A percentile compares a stretch with the other conserved stretches of the same genome.
These are phyloP conservation scores for Tragopan temminckii DNA, from an alignment of 2,797 vertebrate genomes.

Conservation along the genomic window DNA sequence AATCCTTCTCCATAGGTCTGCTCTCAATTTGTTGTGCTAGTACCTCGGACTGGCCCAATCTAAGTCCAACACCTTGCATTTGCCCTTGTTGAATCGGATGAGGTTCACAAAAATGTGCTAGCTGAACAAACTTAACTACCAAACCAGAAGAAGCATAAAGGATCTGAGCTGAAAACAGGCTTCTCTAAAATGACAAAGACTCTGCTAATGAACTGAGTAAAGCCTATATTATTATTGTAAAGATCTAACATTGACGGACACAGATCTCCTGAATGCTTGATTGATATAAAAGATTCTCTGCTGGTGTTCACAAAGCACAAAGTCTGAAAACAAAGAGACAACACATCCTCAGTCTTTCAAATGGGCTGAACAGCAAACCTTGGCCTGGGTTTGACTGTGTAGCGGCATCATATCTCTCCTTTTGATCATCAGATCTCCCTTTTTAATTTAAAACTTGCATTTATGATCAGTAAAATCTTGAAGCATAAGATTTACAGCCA, in stretches of 20 bases:
- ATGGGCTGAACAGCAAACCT: background rate
- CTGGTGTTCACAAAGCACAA: background rate
- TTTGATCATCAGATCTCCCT: background rate
- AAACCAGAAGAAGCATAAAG: background rate
- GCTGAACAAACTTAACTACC: background rate
- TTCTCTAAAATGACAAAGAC: background rate
- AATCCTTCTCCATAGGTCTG: background rate
- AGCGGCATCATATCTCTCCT: background rate
- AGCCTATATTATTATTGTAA: background rate
- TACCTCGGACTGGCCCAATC: background rate
- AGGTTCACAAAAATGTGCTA: background rate
- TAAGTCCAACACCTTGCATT: background rate
- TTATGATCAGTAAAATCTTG: background rate
- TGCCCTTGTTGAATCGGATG: background rate
- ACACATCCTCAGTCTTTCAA: background rate
- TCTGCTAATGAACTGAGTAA: fast-evolving
- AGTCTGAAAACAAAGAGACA: background rate
- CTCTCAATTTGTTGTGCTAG: background rate
- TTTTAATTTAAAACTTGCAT: background rate
- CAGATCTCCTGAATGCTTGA: background rate
- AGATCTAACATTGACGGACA: background rate
- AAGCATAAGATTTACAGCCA: background rate
- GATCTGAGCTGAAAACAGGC: background rate
- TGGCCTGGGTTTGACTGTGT: background rate
- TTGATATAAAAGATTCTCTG: background rate